These are phyloP conservation scores for Bos javanicus DNA, from an alignment of 2,113 vertebrate species.

Conservation along the genomic window DNA sequence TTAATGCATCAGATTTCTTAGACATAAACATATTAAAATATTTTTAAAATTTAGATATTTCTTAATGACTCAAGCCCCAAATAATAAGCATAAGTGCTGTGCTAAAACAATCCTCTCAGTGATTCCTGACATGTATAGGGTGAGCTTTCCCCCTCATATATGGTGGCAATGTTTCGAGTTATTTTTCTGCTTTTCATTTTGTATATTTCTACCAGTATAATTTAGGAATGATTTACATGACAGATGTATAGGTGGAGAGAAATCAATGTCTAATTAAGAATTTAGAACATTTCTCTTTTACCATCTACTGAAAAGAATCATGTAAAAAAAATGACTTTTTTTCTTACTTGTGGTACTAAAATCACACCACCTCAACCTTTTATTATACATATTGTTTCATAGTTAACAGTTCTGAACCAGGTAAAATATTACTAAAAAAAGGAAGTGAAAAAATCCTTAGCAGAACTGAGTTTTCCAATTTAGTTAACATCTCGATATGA, in stretches of 20 bases:
- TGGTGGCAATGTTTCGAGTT: neutral
- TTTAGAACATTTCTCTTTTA: neutral
- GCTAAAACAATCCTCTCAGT: neutral
- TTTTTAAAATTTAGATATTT: neutral
- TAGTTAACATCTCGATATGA: slow-evolving; percentile 64
- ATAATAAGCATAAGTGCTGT: neutral
- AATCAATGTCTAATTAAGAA: neutral
- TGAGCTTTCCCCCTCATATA: neutral
- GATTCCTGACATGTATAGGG: neutral
- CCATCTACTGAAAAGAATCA: neutral
- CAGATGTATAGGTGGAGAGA: neutral
- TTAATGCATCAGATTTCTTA: neutral
- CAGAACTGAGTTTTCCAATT: slow-evolving; percentile 51
- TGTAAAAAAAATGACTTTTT: neutral
- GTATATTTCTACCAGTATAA: neutral
- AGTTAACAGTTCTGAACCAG: neutral
- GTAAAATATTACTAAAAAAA: neutral
- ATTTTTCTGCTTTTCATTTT: neutral
- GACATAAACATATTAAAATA: neutral
- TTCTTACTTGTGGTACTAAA: neutral
- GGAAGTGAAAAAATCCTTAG: neutral
- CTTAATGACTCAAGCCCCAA: neutral
- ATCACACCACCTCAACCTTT: neutral
- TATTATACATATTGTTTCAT: neutral
- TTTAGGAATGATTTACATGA: neutral